Evolutionary conservation across 1,140 invertebrate genomes (phyloP).

Genomic region (Lordiphosa stackelbergi): DNA sequence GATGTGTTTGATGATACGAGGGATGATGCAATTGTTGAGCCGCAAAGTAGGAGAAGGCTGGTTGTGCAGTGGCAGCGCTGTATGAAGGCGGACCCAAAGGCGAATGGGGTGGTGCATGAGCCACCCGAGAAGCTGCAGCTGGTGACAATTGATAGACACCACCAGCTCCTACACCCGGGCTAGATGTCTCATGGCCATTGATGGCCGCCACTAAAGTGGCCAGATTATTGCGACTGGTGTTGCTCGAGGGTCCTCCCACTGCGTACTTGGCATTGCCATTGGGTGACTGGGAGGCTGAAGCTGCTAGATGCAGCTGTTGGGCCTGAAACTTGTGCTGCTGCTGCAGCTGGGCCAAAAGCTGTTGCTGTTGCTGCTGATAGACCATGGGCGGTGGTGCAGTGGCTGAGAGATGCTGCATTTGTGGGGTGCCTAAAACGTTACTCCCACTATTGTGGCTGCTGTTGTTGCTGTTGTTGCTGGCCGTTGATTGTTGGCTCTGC

Average conservation of each 20-base stretch:
- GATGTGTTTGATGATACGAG: constrained; percentile 50
- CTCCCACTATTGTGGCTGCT: constrained; percentile 23
- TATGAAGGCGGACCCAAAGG: constrained; percentile 61
- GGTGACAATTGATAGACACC: constrained; percentile 58
- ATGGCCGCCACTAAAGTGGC: constrained; percentile 72
- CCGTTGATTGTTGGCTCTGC: constrained; percentile 43
- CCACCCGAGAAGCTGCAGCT: constrained; percentile 56
- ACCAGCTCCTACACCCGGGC: constrained; percentile 5
- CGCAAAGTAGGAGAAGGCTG: constrained; percentile 53
- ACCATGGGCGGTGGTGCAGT: constrained; percentile 38
- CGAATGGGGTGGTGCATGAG: constrained; percentile 41
- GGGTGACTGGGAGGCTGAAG: constrained; percentile 23
- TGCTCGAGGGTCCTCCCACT: constrained; percentile 12
- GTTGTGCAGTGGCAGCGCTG: constrained; percentile 57
- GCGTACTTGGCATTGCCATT: constrained; percentile 28
- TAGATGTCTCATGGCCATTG: constrained; percentile 60
- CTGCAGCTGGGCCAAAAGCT: constrained; percentile 67
- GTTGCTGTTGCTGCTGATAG: constrained; percentile 74
- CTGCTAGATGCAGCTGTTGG: constrained; percentile 54
- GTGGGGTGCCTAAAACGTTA: constrained; percentile 24
- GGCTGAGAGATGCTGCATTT: constrained; percentile 3
- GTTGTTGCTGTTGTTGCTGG: constrained; percentile 32
- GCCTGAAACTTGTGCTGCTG: constrained; percentile 77
- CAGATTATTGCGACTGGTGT: constrained; percentile 72
- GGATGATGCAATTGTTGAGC: constrained; percentile 41